A percentile compares a stretch with the other conserved stretches of the same genome.
These are phyloP conservation scores for Phylloscopus trochiloides DNA, from an alignment of 2,113 vertebrate species.

Conservation along the genomic window DNA sequence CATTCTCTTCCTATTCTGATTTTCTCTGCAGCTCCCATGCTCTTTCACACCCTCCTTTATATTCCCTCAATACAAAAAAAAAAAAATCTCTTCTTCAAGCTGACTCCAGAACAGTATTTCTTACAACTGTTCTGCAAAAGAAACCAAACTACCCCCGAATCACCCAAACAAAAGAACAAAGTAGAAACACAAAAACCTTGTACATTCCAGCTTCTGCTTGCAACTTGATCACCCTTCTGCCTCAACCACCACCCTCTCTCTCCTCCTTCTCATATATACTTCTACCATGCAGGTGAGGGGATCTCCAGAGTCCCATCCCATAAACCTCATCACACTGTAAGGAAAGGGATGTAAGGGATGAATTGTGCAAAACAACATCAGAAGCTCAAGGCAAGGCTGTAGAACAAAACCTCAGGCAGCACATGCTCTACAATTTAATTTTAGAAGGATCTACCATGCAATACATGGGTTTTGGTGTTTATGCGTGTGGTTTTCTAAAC, in stretches of 20 bases:
- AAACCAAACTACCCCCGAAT: background rate
- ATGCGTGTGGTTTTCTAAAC: background rate
- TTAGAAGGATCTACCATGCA: background rate
- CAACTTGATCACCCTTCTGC: background rate
- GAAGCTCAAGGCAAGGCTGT: background rate
- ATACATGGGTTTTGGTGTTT: background rate
- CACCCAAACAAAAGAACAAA: background rate
- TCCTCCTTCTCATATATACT: background rate
- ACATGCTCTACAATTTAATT: background rate
- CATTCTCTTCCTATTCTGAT: background rate
- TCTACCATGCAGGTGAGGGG: background rate
- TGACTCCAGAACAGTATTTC: background rate
- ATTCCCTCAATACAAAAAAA: background rate
- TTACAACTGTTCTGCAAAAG: background rate
- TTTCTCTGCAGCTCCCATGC: background rate
- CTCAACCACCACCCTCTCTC: background rate
- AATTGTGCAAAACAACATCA: background rate
- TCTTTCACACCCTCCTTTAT: background rate
- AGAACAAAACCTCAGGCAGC: background rate
- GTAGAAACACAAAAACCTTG: background rate
- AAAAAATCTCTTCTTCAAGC: background rate
- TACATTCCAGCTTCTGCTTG: background rate
- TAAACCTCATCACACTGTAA: background rate
- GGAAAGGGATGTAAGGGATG: background rate
- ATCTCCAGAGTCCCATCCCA: background rate